Conservation (phyloP, 1,140 invertebrate species). For the Tetragnatha versicolor region DNA sequence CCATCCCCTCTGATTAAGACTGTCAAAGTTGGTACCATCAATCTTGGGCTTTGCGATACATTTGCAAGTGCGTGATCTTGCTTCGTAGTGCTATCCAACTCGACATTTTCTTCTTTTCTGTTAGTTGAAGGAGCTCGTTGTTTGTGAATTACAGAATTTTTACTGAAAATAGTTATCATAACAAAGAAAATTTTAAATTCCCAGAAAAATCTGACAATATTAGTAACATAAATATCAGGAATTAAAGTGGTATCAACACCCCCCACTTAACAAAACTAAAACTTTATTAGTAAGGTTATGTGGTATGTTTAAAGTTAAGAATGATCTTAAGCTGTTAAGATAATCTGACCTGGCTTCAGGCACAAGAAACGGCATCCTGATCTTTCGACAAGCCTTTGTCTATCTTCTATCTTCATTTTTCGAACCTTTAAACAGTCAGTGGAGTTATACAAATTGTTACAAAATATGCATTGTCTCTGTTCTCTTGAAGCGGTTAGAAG, state of each 20-base stretch:
- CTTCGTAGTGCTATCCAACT: background rate
- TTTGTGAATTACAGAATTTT: background rate
- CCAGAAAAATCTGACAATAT: too few species aligned
- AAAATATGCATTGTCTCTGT: background rate
- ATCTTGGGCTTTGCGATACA: background rate
- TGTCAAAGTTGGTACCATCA: background rate
- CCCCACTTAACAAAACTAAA: too few species aligned
- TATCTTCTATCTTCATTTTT: background rate
- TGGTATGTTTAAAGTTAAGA: too few species aligned
- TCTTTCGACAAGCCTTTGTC: background rate
- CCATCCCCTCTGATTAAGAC: background rate
- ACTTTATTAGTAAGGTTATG: too few species aligned
- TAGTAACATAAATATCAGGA: too few species aligned
- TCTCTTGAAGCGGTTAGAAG: background rate
- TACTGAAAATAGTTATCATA: background rate
- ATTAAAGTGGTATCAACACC: too few species aligned
- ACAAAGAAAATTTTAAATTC: background rate
- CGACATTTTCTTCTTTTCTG: background rate
- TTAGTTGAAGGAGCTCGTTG: background rate
- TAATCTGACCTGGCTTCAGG: background rate
- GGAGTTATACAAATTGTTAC: background rate
- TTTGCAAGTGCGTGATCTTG: background rate
- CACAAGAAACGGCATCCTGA: background rate
- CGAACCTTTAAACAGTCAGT: background rate
- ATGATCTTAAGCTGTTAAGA: too few species aligned